Evolutionary conservation across 2,888 invertebrate genomes (phyloP).

Genomic region (Apamea epomidion): DNA sequence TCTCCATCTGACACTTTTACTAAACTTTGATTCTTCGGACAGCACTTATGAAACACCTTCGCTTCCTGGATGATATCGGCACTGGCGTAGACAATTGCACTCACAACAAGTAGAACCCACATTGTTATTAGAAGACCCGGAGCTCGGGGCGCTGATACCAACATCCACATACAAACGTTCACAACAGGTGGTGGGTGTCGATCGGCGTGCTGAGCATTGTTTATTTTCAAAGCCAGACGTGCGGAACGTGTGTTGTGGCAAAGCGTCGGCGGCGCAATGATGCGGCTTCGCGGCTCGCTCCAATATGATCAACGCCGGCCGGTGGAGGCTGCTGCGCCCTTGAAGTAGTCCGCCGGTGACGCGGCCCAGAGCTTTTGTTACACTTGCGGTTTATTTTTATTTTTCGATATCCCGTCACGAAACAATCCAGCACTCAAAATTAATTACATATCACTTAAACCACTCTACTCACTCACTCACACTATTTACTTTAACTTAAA

Average conservation of each 20-base stretch:
- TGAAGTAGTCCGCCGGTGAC: constrained; percentile 71
- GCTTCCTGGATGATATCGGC: constrained; percentile 67
- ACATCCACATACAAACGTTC: constrained; percentile 69
- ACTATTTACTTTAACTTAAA: constrained; percentile 2
- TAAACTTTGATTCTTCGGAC: constrained; percentile 78
- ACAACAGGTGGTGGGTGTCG: constrained; percentile 83
- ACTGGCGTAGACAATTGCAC: constrained; percentile 70
- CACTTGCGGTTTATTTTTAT: constrained; percentile 47
- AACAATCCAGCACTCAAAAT: background rate
- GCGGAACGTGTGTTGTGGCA: constrained; percentile 77
- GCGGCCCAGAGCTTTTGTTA: constrained; percentile 59
- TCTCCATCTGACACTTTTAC: constrained; percentile 75
- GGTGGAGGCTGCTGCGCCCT: constrained; percentile 85
- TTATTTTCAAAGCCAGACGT: constrained; percentile 70
- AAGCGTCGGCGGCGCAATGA: constrained; percentile 78
- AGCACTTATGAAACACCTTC: constrained; percentile 84
- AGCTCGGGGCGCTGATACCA: constrained; percentile 54
- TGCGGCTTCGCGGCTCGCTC: constrained; percentile 66
- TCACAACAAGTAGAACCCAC: constrained; percentile 76
- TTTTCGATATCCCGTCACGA: constrained; percentile 16
- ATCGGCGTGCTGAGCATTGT: constrained; percentile 81
- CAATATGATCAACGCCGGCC: constrained; percentile 70
- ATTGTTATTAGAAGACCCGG: constrained; percentile 72
- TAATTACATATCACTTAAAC: background rate
- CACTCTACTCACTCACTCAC: background rate